phyloP scores from a whole-genome alignment of 2,888 invertebrate species.

The Tridacna gigas region DNA sequence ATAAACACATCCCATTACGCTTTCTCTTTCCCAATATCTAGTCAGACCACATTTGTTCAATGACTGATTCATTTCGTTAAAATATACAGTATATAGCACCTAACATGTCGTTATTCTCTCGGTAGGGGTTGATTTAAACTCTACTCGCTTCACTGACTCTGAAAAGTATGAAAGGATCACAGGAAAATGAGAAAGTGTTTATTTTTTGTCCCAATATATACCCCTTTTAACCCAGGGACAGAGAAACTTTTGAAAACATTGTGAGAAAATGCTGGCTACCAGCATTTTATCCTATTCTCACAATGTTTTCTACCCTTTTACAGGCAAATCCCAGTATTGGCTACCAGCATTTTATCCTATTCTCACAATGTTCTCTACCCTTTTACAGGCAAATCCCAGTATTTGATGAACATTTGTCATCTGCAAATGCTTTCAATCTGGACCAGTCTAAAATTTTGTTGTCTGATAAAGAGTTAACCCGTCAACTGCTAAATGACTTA shows the following conservation, averaged over 20 bases:
- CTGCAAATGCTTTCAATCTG: neutral
- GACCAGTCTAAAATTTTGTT: too few relatives aligned
- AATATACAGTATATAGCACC: neutral
- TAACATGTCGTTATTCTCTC: conserved; percentile 20
- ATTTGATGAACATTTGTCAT: neutral
- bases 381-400: too few relatives aligned
- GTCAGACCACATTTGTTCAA: neutral
- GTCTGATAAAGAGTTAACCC: too few relatives aligned
- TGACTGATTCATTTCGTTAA: neutral
- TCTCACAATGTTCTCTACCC: conserved; percentile 9
- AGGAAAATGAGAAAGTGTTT: conserved; percentile 7
- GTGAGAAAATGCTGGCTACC: neutral
- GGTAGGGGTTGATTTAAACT: conserved; percentile 13
- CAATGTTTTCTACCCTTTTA: too few relatives aligned
- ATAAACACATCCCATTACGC: conserved; percentile 8
- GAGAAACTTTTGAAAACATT: conserved; percentile 3
- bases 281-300: too few relatives aligned
- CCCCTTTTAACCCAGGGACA: neutral
- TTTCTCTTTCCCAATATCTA: conserved; percentile 20
- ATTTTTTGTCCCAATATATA: neutral
- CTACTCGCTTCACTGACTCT: conserved; percentile 6
- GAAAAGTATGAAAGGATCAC: conserved; percentile 12
- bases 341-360: neutral
- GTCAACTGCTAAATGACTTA: too few relatives aligned
- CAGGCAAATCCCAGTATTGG: too few relatives aligned